Percentiles rank a stretch among this genome's conserved stretches.
These are phyloP conservation scores for Acrocephalus arundinaceus DNA, from an alignment of 2,113 vertebrate genomes.

Conservation along the genomic window DNA sequence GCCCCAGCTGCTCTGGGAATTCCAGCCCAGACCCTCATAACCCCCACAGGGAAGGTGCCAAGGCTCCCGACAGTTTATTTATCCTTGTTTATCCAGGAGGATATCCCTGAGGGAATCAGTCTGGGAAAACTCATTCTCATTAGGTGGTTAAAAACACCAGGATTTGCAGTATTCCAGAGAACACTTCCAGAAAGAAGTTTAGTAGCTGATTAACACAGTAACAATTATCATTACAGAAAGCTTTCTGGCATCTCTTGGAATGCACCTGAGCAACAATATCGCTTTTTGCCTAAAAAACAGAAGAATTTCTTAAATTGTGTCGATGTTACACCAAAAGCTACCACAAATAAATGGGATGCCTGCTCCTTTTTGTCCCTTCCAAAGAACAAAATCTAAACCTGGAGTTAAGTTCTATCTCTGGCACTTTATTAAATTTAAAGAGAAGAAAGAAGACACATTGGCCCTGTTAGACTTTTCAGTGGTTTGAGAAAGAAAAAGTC, in stretches of 20 bases:
- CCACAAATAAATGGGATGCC: not conserved
- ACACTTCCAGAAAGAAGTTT: not conserved
- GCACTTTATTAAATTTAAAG: not conserved
- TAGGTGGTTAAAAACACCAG: accelerated
- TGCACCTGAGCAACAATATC: not conserved
- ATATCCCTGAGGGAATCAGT: not conserved
- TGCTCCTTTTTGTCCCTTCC: not conserved
- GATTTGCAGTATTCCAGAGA: not conserved
- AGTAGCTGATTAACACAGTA: not conserved
- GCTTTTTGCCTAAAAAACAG: not conserved
- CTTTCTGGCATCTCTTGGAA: not conserved
- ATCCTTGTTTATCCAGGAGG: not conserved
- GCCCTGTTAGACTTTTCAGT: not conserved
- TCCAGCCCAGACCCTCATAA: not conserved
- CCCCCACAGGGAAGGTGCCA: not conserved
- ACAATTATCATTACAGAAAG: not conserved
- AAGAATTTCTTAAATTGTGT: not conserved
- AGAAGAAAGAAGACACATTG: not conserved
- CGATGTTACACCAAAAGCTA: not conserved
- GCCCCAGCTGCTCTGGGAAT: not conserved
- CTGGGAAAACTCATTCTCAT: not conserved
- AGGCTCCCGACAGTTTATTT: not conserved
- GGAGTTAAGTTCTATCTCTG: not conserved
- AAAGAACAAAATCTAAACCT: not conserved
- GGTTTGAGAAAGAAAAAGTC: not conserved